A percentile compares a stretch with the other conserved stretches of the same genome.
These are phyloP conservation scores for Diorhabda elongata DNA, from an alignment of 1,140 invertebrate species.

Conservation along the genomic window DNA sequence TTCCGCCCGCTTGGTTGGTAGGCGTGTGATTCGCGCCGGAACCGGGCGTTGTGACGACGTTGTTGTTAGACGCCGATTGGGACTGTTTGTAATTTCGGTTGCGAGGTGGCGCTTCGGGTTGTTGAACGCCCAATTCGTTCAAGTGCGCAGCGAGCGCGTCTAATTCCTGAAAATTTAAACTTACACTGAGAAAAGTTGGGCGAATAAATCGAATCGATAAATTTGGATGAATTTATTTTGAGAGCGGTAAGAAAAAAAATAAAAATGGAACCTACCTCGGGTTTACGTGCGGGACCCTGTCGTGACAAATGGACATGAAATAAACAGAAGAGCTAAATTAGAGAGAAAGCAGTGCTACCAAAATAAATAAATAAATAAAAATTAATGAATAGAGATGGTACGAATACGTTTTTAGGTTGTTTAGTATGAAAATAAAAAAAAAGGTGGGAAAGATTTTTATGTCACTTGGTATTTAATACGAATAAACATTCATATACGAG, in stretches of 20 bases:
- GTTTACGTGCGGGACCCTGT: slow-evolving; percentile 69
- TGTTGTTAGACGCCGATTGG: slow-evolving; percentile 37
- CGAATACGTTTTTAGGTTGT: no score
- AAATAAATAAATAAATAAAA: slow-evolving; percentile 24
- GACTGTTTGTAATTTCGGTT: slow-evolving; percentile 48
- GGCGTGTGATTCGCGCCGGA: slow-evolving; percentile 33
- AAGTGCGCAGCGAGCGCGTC: slow-evolving; percentile 89
- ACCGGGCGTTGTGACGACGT: slow-evolving; percentile 36
- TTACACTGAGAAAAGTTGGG: no score
- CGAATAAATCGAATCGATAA: no score
- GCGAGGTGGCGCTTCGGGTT: slow-evolving; percentile 56
- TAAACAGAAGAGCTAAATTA: slow-evolving; percentile 46
- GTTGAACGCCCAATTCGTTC: slow-evolving; percentile 79
- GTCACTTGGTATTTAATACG: no score
- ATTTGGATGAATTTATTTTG: not conserved
- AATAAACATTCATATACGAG: no score
- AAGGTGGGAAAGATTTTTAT: no score
- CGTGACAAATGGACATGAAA: slow-evolving; percentile 47
- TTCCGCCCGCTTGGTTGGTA: slow-evolving; percentile 34
- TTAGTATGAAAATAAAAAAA: no score
- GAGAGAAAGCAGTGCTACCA: slow-evolving; percentile 36
- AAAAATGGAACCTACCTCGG: slow-evolving; percentile 63
- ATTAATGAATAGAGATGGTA: not conserved
- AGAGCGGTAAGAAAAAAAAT: slow-evolving; percentile 7
- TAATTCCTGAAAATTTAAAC: slow-evolving; percentile 64